Base-by-base conservation (phyloP, 53 echinoderm and acorn worm species). In the Crossaster papposus region DNA sequence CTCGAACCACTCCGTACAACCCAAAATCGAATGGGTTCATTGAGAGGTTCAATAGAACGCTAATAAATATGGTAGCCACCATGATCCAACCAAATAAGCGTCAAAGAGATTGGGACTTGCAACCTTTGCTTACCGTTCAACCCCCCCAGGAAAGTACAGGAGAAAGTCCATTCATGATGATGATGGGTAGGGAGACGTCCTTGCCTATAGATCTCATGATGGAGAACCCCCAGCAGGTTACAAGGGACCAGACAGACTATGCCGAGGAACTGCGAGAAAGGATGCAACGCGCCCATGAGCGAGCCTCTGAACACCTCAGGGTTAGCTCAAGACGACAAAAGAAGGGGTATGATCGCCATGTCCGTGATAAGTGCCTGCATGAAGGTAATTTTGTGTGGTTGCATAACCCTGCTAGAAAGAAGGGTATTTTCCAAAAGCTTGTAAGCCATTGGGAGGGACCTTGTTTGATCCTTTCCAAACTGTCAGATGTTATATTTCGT, bases 261-360 rank as follows among this genome's bases (percentile, higher is more conserved):
- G 79, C 64, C 0, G 35, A 55, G 13, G 62, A 70, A 34, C 29
- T 79, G 35, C 70, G 79, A 38, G 11, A 76, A 4, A 34, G 68
- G n/a, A 44, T 89, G 24, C 63, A 79, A 33, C 10, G 29, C 6
- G 83, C 83, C 15, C 83, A 83, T 22, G 83, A 52, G 65, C 30
- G 83, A n/a, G 83, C 83, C 14, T 50, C 51, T 33, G 28, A 36
- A 54, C 78, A 64, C 35, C 62, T 78, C 2, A 29, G 65, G 37
- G 38, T 36, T 58, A 89, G 79, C 32, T 52, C 65, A 26, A 79
- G 64, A 63, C 53, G 89, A 89, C 89, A 89, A 50, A 89, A 89
- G 79, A 78, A 64, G 35, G 65, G 51, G 4, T 89, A 89, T 36
- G 89, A 89, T 29, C 33, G 65, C 2, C 15, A 29, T 28, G 64